A percentile compares a stretch with the other conserved stretches of the same genome.
phyloP scores from a whole-genome alignment of 2,113 vertebrate species.

The Pelusios castaneus region DNA sequence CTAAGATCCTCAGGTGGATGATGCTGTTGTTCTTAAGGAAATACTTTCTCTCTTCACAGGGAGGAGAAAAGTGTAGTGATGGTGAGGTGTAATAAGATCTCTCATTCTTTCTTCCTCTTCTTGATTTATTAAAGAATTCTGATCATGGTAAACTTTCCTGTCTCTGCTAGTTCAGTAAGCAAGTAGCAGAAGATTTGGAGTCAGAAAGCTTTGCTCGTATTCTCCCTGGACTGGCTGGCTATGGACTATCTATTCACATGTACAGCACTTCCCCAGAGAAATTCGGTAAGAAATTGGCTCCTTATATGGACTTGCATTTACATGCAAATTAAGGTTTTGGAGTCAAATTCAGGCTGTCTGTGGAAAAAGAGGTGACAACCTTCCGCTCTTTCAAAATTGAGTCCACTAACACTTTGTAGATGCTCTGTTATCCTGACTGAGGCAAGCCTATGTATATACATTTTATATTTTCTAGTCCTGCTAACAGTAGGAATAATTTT shows the following conservation, averaged over 20 bases:
- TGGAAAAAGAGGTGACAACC: neutral
- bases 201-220: neutral
- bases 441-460: neutral
- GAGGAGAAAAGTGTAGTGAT: neutral
- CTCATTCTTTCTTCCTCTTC: neutral
- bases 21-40: neutral
- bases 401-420: neutral
- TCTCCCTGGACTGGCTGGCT: neutral
- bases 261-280: neutral
- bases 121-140: neutral
- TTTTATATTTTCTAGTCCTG: neutral
- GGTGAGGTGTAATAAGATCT: neutral
- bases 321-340: neutral
- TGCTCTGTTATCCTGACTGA: neutral
- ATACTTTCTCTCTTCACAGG: neutral
- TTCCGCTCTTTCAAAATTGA: neutral
- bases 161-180: neutral
- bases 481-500: neutral
- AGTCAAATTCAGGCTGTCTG: neutral
- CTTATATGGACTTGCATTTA: neutral
- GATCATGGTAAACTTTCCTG: neutral
- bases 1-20: neutral
- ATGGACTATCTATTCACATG: fast-evolving
- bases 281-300: neutral
- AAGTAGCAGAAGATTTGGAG: neutral